Evolutionary conservation across 2,797 vertebrate species (phyloP), one percentile per base, ranked within the genome.

Genomic region (Brotogeris chrysoptera): DNA sequence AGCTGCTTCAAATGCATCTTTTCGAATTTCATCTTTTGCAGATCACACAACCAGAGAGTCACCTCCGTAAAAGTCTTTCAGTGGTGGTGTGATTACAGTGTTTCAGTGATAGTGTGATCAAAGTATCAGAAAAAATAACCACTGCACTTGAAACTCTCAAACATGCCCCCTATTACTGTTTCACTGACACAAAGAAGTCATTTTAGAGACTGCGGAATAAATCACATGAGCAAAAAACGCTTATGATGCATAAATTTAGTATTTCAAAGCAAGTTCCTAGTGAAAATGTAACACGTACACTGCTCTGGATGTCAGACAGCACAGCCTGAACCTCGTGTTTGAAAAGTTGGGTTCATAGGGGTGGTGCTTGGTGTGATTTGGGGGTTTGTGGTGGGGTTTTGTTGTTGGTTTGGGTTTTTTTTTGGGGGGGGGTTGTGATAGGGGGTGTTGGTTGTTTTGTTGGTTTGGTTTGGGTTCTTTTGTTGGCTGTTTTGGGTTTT

Each of bases 271-370:
- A 28, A 38, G 4, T 60, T 93, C 80, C 14, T n/a, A 16, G 10
- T 73, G 65, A 39, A 87, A 85, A 70, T 12, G 4, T 70, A 90
- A 36, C 0, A 0, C 6, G 10, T 9, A 7, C 1, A 1, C 74
- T 69, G 41, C 38, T 12, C 36, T 53, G 36, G 41, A 61, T 44
- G 52, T 65, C 78, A 68, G 71, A 52, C 11, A 28, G 50, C 72
- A 61, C 12, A 6, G 34, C n/a, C 44, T 61, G 52, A 13, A n/a
- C 28, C 28, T 34, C 6, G 0, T 5, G 1, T 38, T n/a, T 53
- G 20, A 87, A 34, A 43, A 12, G 16, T 15, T 85, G 13, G 4
- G 19, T 79, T 28, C 11, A 12, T 14, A 59, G 68, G 9, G 5
- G 8, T 57, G 27, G 27, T 68, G 38, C 13, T 38, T 80, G 52